phyloP scores from a whole-genome alignment of 2,797 vertebrate species.

The Ambastaia sidthimunki region DNA sequence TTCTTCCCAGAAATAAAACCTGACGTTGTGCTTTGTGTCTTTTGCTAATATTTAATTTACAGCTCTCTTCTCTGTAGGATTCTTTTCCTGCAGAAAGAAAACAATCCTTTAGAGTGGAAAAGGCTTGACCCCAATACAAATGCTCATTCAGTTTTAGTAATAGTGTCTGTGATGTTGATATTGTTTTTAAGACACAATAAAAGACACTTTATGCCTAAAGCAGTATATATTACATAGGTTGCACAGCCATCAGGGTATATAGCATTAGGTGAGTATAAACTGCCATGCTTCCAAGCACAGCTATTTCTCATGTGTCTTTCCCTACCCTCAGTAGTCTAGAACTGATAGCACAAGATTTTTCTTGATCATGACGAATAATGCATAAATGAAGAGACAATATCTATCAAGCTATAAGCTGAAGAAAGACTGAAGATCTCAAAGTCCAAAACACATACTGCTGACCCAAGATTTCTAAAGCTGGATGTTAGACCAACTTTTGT shows the following conservation, averaged over 20 bases:
- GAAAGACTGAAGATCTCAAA: no score
- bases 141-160: slow-evolving; percentile 7
- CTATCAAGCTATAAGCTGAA: no score
- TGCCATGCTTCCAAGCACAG: neutral
- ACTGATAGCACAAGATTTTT: no score
- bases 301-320: neutral
- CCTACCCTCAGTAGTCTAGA: neutral
- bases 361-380: no score
- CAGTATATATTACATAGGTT: neutral
- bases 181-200: neutral
- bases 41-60: neutral
- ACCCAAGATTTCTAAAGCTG: no score
- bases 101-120: slow-evolving; percentile 6
- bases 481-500: neutral
- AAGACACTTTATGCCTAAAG: neutral
- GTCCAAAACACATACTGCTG: no score
- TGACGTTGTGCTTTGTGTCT: neutral
- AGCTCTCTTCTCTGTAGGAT: neutral
- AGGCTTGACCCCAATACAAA: slow-evolving; percentile 6
- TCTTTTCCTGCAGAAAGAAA: neutral
- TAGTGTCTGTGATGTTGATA: neutral
- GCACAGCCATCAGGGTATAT: neutral
- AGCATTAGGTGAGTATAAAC: neutral
- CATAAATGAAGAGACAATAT: no score
- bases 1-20: neutral